Evolutionary conservation across 2,113 vertebrate species (phyloP), one percentile per base, ranked within the genome.

Genomic region (Galbula dea): DNA sequence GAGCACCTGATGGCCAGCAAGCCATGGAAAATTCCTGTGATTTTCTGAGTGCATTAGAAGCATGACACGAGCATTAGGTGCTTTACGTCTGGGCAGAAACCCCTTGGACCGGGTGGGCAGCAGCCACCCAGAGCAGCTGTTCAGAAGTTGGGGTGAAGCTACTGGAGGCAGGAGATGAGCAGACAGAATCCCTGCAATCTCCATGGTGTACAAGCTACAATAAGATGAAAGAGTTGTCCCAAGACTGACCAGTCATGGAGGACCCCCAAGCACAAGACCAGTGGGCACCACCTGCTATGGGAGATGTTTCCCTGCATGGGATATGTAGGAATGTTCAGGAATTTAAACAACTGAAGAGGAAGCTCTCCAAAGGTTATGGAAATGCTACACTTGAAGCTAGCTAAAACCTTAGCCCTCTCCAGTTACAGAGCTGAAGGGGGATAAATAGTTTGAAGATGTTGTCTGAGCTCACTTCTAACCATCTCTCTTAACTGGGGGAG

Each of bases 401-500:
- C 66, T 49, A 21, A 3, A 62, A 34, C 37, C 73, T 19, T 2
- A 12, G 13, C 34, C 34, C 54, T 83, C 67, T 76, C 68, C 62
- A 1, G 11, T 18, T 2, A 7, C 17, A 2, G 82, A 45, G 59
- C 55, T 77, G 92, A 76, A 68, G 51, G 68, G 74, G 78, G 73
- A 75, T 90, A 86, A 94, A 78, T 20, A 90, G 37, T 59, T 71
- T 90, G 86, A 81, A 90, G 88, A 67, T n/a, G 73, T 3, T 80
- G 45, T 71, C 76, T 3, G 81, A 89, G 89, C 6, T 89, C 52
- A 26, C 51, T 69, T 84, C 74, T 8, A 76, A 27, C 52, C 76
- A 37, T 30, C 94, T 65, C 92, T 93, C 51, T 77, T 81, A 67
- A 49, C 85, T 75, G 23, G 83, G 88, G 88, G 83, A 91, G 86